Evolutionary conservation across 2,888 invertebrate species (phyloP).

Genomic region (Cephus pygmeus): DNA sequence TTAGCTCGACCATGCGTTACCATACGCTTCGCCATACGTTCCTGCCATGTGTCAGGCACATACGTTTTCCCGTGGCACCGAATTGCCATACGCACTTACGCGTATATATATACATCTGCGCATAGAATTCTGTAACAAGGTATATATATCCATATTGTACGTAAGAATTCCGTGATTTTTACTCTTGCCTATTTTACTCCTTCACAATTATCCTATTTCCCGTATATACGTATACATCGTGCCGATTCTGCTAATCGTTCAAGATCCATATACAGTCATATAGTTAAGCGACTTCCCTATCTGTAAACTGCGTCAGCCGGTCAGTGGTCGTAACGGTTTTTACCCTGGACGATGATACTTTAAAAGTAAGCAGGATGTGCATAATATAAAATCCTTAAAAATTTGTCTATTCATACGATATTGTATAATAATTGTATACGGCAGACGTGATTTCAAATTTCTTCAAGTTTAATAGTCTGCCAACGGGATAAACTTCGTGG

Average conservation of each 20-base stretch:
- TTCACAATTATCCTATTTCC: constrained; percentile 41
- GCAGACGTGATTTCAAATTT: background rate
- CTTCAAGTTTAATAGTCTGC: background rate
- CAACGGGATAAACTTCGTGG: background rate
- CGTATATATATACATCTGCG: background rate
- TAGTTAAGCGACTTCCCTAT: constrained; percentile 31
- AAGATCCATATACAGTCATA: constrained; percentile 46
- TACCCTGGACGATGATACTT: constrained; percentile 44
- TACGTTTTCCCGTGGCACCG: constrained; percentile 27
- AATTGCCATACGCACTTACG: constrained; percentile 24
- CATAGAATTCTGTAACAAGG: background rate
- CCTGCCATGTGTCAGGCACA: background rate
- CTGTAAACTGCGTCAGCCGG: constrained; percentile 33
- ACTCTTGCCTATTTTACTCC: background rate
- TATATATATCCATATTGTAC: background rate
- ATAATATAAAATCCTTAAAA: background rate
- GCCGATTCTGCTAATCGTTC: constrained; percentile 48
- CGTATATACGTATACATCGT: constrained; percentile 7
- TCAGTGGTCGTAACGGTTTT: constrained; percentile 38
- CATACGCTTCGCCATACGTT: background rate
- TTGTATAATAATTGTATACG: background rate
- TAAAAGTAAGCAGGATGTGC: constrained; percentile 35
- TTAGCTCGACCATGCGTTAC: constrained; percentile 27
- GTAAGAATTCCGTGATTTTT: background rate
- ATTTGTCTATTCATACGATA: background rate